Percentiles rank a stretch among this genome's conserved stretches.
These are phyloP conservation scores for Microplitis mediator DNA, from an alignment of 1,140 invertebrate species.

Conservation along the genomic window DNA sequence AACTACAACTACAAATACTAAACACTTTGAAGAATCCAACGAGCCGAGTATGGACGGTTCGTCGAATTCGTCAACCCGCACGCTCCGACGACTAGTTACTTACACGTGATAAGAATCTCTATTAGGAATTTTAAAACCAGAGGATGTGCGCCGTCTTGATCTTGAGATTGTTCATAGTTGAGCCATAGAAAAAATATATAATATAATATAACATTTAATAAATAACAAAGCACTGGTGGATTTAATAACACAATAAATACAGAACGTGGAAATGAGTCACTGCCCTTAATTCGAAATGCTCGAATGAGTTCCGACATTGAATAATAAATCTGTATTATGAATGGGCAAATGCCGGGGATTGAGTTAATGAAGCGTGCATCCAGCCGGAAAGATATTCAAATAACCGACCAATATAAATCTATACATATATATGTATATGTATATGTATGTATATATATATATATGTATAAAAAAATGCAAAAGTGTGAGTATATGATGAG, in stretches of 20 bases:
- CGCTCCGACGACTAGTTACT: conserved; percentile 19
- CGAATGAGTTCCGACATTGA: conserved; percentile 5
- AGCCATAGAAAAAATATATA: not conserved
- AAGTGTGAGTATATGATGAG: not conserved
- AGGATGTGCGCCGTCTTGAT: not conserved
- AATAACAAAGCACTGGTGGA: conserved; percentile 11
- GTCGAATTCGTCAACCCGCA: conserved; percentile 15
- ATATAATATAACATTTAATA: not conserved
- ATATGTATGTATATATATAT: not conserved
- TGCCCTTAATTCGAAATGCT: conserved; percentile 21
- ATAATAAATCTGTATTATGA: not conserved
- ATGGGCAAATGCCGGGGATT: conserved; percentile 12
- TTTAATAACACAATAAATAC: not conserved
- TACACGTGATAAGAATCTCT: conserved; percentile 1
- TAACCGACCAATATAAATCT: not conserved
- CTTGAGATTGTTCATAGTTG: not conserved
- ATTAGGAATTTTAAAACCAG: not conserved
- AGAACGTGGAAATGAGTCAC: conserved; percentile 28
- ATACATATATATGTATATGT: not conserved
- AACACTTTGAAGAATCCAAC: conserved; percentile 8
- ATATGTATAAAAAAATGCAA: not conserved
- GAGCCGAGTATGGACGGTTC: conserved; percentile 1
- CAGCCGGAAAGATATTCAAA: conserved; percentile 7
- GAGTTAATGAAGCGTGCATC: conserved; percentile 6
- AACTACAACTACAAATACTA: too few species aligned